These are phyloP conservation scores for Pterophyllum scalare DNA, from an alignment of 2,113 vertebrate species.

Conservation along the genomic window DNA sequence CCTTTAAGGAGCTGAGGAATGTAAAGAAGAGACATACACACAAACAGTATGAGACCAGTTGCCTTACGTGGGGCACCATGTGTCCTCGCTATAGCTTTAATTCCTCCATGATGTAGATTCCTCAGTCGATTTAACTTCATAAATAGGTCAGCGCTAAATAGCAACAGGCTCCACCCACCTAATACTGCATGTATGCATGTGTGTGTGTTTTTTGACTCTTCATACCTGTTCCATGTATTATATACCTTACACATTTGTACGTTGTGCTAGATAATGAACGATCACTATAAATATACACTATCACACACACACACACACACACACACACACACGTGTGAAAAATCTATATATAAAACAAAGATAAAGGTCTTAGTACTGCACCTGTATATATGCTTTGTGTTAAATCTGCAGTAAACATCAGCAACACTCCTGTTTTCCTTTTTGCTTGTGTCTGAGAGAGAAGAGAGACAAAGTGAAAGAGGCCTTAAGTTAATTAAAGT, in stretches of 20 bases:
- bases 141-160: slow-evolving; percentile 17
- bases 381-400: too few species aligned
- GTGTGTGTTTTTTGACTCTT: background rate
- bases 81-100: slow-evolving; percentile 29
- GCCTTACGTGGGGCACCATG: background rate
- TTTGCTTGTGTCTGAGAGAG: background rate
- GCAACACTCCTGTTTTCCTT: background rate
- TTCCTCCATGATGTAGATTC: slow-evolving; percentile 20
- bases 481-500: slow-evolving; percentile 55
- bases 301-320: too few species aligned
- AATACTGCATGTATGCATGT: background rate
- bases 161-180: background rate
- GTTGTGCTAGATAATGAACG: rapidly evolving
- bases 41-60: background rate
- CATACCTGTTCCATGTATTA: too few species aligned
- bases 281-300: background rate
- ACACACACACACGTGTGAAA: too few species aligned
- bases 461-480: background rate
- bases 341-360: too few species aligned
- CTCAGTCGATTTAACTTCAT: slow-evolving; percentile 15
- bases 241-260: background rate
- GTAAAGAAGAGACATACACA: background rate
- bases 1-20: slow-evolving; percentile 45
- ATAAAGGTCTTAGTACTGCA: too few species aligned
- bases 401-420: too few species aligned